Evolutionary conservation across 2,113 vertebrate species (phyloP).

Genomic region (Alligator mississippiensis): DNA sequence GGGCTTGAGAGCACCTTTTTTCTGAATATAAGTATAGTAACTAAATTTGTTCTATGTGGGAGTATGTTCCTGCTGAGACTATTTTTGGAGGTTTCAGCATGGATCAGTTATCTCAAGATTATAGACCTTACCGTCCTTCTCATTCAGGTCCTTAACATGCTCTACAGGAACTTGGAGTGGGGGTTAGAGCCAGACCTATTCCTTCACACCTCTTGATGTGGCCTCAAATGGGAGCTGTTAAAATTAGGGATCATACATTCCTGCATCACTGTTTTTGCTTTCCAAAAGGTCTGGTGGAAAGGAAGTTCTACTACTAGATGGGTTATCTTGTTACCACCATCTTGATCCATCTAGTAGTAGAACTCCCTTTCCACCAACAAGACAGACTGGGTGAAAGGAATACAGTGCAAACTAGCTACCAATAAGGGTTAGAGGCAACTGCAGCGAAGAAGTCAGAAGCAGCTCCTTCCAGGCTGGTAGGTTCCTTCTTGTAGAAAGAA

Average conservation of each 20-base stretch:
- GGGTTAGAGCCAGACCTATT: background rate
- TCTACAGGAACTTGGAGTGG: background rate
- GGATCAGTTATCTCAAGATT: background rate
- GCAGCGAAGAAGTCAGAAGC: background rate
- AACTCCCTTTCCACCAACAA: background rate
- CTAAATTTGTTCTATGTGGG: too few relatives aligned
- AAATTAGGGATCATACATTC: background rate
- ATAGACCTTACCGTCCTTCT: background rate
- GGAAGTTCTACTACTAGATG: too few relatives aligned
- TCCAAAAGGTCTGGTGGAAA: background rate
- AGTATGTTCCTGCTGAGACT: too few relatives aligned
- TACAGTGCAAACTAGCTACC: background rate
- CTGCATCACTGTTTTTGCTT: background rate
- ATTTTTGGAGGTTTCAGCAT: background rate
- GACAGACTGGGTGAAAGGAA: background rate
- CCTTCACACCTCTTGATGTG: too few relatives aligned
- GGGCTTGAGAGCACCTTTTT: too few relatives aligned
- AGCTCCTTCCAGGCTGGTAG: background rate
- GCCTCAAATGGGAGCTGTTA: background rate
- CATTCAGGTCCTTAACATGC: background rate
- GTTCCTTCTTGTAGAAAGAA: background rate
- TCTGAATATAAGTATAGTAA: too few relatives aligned
- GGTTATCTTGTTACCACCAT: background rate
- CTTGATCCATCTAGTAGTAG: background rate
- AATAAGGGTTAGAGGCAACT: background rate